Percentiles rank a stretch among this genome's conserved stretches.
phyloP scores from a whole-genome alignment of 2,113 vertebrate species.

The Carassius auratus region DNA sequence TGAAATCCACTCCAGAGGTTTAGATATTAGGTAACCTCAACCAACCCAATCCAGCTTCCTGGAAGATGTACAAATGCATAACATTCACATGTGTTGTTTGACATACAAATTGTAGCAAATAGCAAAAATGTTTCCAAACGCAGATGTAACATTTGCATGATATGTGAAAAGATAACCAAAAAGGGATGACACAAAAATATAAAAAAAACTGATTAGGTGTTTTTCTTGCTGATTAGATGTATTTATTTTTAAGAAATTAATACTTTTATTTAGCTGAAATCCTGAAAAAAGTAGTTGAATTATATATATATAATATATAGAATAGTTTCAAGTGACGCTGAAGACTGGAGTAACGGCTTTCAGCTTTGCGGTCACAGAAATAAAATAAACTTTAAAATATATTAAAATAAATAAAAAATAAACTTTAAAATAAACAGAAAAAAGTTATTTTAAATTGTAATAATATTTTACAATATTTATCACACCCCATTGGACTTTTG shows the following conservation, averaged over 20 bases:
- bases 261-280: background rate
- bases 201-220: too few species aligned
- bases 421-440: background rate
- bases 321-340: background rate
- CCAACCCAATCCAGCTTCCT: background rate
- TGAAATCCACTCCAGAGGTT: slow-evolving; percentile 7
- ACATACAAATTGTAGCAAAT: background rate
- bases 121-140: background rate
- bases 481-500: too few species aligned
- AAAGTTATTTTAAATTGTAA: background rate
- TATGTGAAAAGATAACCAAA: background rate
- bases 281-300: background rate
- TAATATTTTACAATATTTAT: background rate
- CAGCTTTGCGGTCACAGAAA: background rate
- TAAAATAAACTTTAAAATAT: background rate
- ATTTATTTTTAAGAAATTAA: background rate
- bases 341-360: background rate
- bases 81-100: background rate
- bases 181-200: background rate
- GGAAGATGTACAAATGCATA: background rate
- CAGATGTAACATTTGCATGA: background rate
- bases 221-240: too few species aligned
- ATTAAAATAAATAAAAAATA: background rate
- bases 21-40: slow-evolving; percentile 21
- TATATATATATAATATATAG: too few species aligned